phyloP scores from a whole-genome alignment of 2,113 vertebrate species.

The Spermophilus dauricus region DNA sequence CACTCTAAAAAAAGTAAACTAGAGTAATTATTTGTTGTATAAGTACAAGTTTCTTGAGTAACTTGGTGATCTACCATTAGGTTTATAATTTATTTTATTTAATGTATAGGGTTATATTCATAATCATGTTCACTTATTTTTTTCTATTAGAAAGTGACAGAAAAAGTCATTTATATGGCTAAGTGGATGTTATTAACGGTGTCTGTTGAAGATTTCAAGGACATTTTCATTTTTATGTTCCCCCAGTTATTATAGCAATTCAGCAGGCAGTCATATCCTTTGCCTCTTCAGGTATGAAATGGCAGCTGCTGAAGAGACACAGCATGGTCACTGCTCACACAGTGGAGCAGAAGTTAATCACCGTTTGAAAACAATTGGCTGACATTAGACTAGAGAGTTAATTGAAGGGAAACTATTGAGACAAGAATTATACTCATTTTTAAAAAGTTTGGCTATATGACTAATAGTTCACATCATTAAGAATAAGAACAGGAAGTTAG shows the following conservation, averaged over 20 bases:
- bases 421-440: slow-evolving; percentile 69
- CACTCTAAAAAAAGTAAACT: background rate
- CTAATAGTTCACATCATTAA: slow-evolving; percentile 63
- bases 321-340: slow-evolving; percentile 69
- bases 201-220: slow-evolving; percentile 78
- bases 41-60: background rate
- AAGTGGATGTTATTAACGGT: slow-evolving; percentile 72
- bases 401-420: slow-evolving; percentile 80
- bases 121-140: slow-evolving; percentile 31
- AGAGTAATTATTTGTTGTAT: slow-evolving; percentile 20
- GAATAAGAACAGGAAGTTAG: slow-evolving; percentile 56
- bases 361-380: slow-evolving; percentile 73
- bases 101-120: background rate
- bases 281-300: slow-evolving; percentile 76
- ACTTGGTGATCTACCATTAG: slow-evolving; percentile 16
- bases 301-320: slow-evolving; percentile 67
- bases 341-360: slow-evolving; percentile 74
- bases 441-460: slow-evolving; percentile 70
- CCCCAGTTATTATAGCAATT: slow-evolving; percentile 14
- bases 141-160: slow-evolving; percentile 37
- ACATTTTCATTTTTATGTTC: slow-evolving; percentile 71
- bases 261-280: slow-evolving; percentile 56
- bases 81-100: slow-evolving; percentile 47
- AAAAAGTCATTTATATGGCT: slow-evolving; percentile 17
- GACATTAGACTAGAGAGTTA: slow-evolving; percentile 73